These are phyloP conservation scores for Platycercus adscitus DNA, from an alignment of 2,113 vertebrate genomes.

Conservation along the genomic window DNA sequence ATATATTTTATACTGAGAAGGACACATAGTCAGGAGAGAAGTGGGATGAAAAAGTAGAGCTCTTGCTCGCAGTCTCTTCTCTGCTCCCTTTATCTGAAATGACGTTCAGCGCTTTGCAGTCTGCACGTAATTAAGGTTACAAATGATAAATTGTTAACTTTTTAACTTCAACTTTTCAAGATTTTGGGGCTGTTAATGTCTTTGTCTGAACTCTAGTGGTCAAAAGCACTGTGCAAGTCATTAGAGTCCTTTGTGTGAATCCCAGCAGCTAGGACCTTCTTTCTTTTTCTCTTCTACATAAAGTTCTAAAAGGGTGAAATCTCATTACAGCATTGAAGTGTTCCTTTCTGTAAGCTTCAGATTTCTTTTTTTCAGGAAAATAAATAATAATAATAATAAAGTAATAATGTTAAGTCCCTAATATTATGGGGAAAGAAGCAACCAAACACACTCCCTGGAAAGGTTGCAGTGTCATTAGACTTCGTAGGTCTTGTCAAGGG, in stretches of 20 bases:
- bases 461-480: neutral
- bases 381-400: neutral
- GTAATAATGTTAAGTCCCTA: neutral
- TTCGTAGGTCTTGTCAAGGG: neutral
- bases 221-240: neutral
- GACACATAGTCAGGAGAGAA: fast-evolving
- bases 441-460: neutral
- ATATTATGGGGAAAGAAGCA: neutral
- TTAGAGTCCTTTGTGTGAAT: neutral
- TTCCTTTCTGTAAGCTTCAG: neutral
- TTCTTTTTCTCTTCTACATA: neutral
- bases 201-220: neutral
- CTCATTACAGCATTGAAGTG: neutral
- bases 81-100: neutral
- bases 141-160: neutral
- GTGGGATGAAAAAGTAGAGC: neutral
- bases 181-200: neutral
- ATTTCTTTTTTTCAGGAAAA: neutral
- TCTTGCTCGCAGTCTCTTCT: neutral
- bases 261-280: neutral
- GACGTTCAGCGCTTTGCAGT: neutral
- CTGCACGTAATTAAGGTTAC: neutral
- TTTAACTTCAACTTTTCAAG: neutral
- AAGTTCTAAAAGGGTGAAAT: neutral
- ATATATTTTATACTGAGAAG: neutral